Evolutionary conservation across 2,888 invertebrate genomes (phyloP), one percentile per base, ranked within the genome.

Genomic region (Cryptus viduatorius): DNA sequence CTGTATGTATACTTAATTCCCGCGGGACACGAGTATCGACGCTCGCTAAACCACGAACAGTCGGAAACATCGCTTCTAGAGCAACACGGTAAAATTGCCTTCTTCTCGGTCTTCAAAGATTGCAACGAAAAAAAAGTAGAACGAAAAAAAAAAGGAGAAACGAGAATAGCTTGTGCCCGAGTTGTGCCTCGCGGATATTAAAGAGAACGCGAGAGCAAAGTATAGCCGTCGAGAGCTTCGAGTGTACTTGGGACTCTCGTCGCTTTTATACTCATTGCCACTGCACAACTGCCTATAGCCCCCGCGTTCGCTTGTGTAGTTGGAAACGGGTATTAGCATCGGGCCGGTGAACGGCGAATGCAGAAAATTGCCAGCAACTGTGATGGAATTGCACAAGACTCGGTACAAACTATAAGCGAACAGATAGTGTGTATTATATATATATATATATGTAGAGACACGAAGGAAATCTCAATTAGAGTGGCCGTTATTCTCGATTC

Each of bases 401-500:
- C 59, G 7, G 12, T 37, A 37, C 46, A 24, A 59, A 8, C 5
- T 42, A n/a, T 31, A n/a, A 10, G 4, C 19, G 42, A 4, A 37
- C n/a, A 14, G 31, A 31, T 31, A 31, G n/a, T 3, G 44, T 50
- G 24, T 19, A 53, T 53, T 19, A 46, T 50, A 29, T 64, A 42
- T 71, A 64, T 24, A 16, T 69, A 12, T 16, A n/a, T 53, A 2
- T 24, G 29, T 19, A 44, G 37, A 61, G 69, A 83, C 86, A 83
- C 86, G 84, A 86, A 90, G 91, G 90, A 91, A 91, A 90, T 91
- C 89, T 90, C 90, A 90, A 91, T 90, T 87, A 86, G 65, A 72
- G 71, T 67, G 83, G 83, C 67, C 83, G 78, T 84, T 77, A 83
- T 65, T 83, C 83, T 83, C 80, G 83, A 72, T 80, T 71, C 75